These are phyloP conservation scores for Ceratosolen solmsi DNA, from an alignment of 1,140 invertebrate genomes.

Conservation along the genomic window DNA sequence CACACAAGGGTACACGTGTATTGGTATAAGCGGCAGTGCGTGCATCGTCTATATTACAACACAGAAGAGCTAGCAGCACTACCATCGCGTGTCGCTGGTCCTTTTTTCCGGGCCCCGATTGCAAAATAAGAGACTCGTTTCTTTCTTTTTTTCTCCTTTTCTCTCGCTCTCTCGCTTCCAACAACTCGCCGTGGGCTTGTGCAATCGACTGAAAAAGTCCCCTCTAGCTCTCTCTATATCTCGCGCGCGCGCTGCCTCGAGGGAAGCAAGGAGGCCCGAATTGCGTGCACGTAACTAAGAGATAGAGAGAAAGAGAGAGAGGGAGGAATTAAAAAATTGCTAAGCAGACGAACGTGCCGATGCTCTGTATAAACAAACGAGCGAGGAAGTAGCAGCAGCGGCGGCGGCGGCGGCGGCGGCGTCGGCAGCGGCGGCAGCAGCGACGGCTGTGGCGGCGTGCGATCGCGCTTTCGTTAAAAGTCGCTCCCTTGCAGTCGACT, in stretches of 20 bases:
- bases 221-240: neutral
- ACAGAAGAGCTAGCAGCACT: neutral
- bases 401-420: constrained; percentile 5
- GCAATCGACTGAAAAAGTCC: constrained; percentile 27
- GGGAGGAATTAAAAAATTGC: neutral
- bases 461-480: neutral
- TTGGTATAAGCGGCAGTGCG: neutral
- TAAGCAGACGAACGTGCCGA: constrained; percentile 13
- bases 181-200: neutral
- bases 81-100: neutral
- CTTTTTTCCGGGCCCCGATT: constrained; percentile 20
- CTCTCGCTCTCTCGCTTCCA: neutral
- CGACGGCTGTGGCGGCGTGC: neutral
- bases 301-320: constrained; percentile 11
- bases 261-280: neutral
- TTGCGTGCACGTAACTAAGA: neutral
- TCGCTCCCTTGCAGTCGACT: neutral
- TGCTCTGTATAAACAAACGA: constrained; percentile 31
- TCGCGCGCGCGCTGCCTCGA: neutral
- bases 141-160: no score
- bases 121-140: constrained; percentile 30
- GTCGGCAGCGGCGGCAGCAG: neutral
- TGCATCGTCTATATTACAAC: constrained; percentile 23
- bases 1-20: neutral
- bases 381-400: neutral